phyloP scores from a whole-genome alignment of 2,797 vertebrate species.

The Sebastes paucispinis region DNA sequence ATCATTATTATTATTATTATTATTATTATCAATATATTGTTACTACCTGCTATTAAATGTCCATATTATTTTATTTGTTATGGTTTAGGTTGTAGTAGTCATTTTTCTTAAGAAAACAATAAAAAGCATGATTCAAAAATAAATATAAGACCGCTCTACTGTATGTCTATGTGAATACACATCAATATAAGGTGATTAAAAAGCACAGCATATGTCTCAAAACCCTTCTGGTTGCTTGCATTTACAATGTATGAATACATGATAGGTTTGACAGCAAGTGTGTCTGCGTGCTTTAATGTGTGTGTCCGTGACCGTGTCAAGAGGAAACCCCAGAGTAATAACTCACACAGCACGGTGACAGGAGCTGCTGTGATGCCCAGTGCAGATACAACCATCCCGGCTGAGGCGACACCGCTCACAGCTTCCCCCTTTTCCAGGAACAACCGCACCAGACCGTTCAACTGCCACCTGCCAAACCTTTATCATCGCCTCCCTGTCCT shows the following conservation, averaged over 20 bases:
- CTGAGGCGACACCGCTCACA: slow-evolving; percentile 1
- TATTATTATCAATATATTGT: no score
- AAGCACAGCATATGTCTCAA: neutral
- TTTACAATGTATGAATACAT: neutral
- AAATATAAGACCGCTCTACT: neutral
- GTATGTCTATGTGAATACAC: neutral
- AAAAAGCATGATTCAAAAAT: no score
- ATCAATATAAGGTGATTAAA: neutral
- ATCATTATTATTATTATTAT: no score
- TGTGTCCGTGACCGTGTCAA: slow-evolving; percentile 13
- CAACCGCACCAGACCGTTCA: slow-evolving; percentile 63
- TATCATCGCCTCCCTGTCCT: slow-evolving; percentile 61
- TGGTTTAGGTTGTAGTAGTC: no score
- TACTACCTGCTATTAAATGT: no score
- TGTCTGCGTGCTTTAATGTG: neutral
- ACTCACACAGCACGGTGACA: slow-evolving; percentile 54
- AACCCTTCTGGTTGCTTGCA: accelerated
- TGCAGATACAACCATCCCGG: slow-evolving; percentile 30
- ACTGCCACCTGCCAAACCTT: slow-evolving; percentile 68
- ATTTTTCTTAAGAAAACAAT: no score
- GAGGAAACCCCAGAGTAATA: slow-evolving; percentile 67
- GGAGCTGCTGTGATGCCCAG: slow-evolving; percentile 34
- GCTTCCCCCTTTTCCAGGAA: slow-evolving; percentile 52
- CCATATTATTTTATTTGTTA: no score
- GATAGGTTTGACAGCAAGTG: slow-evolving; percentile 20